Evolutionary conservation across 2,888 invertebrate genomes (phyloP), one percentile per base, ranked within the genome.

Genomic region (Eupithecia subfuscata): DNA sequence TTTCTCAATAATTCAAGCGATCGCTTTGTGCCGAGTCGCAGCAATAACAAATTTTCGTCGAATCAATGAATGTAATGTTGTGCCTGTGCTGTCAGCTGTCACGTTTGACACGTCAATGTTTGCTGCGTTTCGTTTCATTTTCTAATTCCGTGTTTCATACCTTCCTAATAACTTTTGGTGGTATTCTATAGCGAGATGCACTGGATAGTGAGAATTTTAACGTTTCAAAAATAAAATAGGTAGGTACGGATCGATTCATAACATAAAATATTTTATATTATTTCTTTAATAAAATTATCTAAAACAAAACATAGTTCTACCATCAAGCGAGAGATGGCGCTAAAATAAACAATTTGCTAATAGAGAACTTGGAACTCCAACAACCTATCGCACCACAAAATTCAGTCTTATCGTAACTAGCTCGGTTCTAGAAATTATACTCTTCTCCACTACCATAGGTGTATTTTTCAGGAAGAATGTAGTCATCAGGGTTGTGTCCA

Each of bases 401-500:
- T 43, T 68, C 68, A 68, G 68, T 68, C 68, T 68, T 68, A 68
- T 7, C 56, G 12, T 56, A 11, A 2, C 1, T 52, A 52, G 52
- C 34, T 34, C 30, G 64, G 22, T 71, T 64, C 82, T 89, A 92
- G 80, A 90, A 93, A 75, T 92, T 89, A 78, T 91, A 91, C 77
- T 92, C 91, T n/a, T 93, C 92, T 45, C 89, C 94, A 2, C 85
- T 82, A 9, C 93, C 95, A 78, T 94, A 95, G 0, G 91, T 90
- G 74, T 95, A 95, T 78, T 90, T 92, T 76, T 93, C 90, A 6
- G 95, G 95, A 37, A 95, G 86, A 5, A 86, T 80, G 78, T 95
- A 95, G 79, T 95, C 94, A 9, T 87, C 89, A 22, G 90, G 89
- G 77, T 95, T 91, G 79, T 95, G 94, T 0, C 95, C 95, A 56